Conservation (phyloP, 2,113 vertebrate genomes). For the Lycaon pictus region DNA sequence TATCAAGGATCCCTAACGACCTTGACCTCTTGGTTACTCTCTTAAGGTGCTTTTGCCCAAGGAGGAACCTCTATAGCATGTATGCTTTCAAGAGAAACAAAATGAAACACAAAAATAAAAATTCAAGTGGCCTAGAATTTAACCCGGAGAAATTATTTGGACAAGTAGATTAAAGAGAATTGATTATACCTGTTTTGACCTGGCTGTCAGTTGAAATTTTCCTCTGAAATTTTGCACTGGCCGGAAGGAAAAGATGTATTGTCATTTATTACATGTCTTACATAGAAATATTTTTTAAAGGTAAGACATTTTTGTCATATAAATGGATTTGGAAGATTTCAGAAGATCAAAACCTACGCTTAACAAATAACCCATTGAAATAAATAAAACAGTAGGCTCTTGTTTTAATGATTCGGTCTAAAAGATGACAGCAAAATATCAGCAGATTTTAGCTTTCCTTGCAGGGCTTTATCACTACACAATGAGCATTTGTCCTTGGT, state of each 20-base stretch:
- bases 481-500: constrained; percentile 72
- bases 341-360: constrained; percentile 27
- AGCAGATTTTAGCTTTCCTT: constrained; percentile 57
- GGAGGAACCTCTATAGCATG: not conserved
- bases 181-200: not conserved
- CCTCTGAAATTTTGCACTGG: not conserved
- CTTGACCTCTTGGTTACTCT: not conserved
- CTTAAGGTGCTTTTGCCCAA: not conserved
- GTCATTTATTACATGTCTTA: not conserved
- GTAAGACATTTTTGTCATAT: not conserved
- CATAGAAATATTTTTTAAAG: constrained; percentile 28
- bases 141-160: not conserved
- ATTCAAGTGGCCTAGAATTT: not conserved
- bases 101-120: not conserved
- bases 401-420: constrained; percentile 55
- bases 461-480: constrained; percentile 22
- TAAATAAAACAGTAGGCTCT: constrained; percentile 49
- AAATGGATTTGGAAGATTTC: constrained; percentile 8
- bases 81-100: not conserved
- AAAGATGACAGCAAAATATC: constrained; percentile 18
- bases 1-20: not conserved
- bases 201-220: not conserved
- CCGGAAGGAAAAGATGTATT: not conserved
- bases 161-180: not conserved
- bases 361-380: constrained; percentile 1